Conservation (phyloP, 2,888 invertebrate species). For the Rotaria sp. region DNA sequence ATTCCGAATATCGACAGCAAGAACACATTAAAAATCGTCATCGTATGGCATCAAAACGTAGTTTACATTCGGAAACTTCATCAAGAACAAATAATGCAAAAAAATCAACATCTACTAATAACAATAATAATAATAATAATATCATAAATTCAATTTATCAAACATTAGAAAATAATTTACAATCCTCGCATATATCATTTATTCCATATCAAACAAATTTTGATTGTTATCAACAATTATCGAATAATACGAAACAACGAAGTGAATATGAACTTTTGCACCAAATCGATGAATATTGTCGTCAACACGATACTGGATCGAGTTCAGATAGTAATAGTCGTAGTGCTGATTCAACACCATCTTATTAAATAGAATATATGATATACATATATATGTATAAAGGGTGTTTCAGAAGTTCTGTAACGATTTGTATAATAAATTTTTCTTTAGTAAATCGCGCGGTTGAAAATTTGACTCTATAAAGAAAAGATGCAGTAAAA, state of each 20-base stretch:
- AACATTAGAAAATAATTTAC: slow-evolving; percentile 25
- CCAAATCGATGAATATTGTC: slow-evolving; percentile 2
- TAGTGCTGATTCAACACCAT: neutral
- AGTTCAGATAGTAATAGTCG: neutral
- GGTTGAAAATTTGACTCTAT: too few species aligned
- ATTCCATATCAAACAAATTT: slow-evolving; percentile 7
- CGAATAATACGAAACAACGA: neutral
- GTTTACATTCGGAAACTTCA: neutral
- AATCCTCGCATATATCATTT: slow-evolving; percentile 13
- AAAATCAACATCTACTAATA: neutral
- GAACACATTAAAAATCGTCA: neutral
- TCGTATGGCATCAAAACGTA: neutral
- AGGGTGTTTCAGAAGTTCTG: too few species aligned
- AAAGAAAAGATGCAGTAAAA: too few species aligned
- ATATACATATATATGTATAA: too few species aligned
- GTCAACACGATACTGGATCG: neutral
- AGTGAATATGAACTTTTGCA: neutral
- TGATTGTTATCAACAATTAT: neutral
- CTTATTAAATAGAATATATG: neutral
- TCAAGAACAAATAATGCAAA: neutral
- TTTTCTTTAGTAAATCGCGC: too few species aligned
- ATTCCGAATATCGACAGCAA: neutral
- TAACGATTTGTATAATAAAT: too few species aligned
- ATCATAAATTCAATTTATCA: neutral
- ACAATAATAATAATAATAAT: neutral